Base-by-base conservation (phyloP, 2,113 vertebrate genomes). In the Podiceps cristatus region DNA sequence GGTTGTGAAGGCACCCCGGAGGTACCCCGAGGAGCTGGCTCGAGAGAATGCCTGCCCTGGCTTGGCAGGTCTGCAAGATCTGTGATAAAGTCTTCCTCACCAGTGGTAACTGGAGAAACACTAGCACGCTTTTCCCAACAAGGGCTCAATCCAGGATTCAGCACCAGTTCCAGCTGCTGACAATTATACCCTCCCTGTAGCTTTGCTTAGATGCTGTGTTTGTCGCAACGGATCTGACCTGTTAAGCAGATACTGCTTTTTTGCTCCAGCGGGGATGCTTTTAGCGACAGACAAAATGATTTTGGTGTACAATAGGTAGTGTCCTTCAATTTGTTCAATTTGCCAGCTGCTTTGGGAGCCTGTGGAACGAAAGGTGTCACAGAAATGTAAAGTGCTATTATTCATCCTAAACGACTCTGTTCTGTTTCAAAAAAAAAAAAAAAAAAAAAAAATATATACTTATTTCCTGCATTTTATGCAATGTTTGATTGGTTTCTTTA, bases 311-410 rank as follows among this genome's bases (percentile, higher is more conserved):
- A 0, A 27, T 23, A 37, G n/a, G 45, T 22, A 79, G 59, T 11
- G 23, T 53, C 37, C n/a, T 69, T 89, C 83, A 69, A 35, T 81
- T 74, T 77, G 47, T 90, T 83, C 56, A 71, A 91, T 93, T 95
- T 91, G 24, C 33, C 31, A 91, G 7, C 31, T 81, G 60, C 69
- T 94, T 69, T 95, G 79, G 64, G 74, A 94, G 33, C 63, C 66
- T 58, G 16, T 50, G 66, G 47, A 35, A 49, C 59, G 24, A 75
- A 82, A 94, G 44, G 55, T 90, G 67, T 66, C 64, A 53, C 20
- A 67, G 37, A 76, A 92, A 91, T 50, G 14, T 81, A 22, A 93
- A 88, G 63, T 52, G 49, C 49, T 78, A 33, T 90, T 96, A 37
- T 72, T 90, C 45, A 47, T 92, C 37, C 33, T 71, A 73, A 87